Evolutionary conservation across 2,888 invertebrate species (phyloP).

Genomic region (Carpatolechia fugitivella): DNA sequence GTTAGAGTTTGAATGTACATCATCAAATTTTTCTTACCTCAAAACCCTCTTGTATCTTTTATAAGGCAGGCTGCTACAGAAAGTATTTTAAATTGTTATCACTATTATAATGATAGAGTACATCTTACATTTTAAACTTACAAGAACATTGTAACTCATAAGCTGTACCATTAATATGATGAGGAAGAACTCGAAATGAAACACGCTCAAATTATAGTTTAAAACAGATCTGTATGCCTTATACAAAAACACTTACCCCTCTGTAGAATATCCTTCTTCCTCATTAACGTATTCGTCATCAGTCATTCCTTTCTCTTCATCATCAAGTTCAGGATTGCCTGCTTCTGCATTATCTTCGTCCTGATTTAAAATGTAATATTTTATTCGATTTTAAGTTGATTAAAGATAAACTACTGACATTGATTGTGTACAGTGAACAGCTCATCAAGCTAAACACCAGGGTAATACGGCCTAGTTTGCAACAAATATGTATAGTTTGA

Average conservation of each 20-base stretch:
- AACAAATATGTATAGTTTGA: too few relatives aligned
- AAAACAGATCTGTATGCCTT: too few relatives aligned
- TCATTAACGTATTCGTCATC: slow-evolving; percentile 83
- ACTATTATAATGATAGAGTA: background rate
- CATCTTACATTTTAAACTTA: too few relatives aligned
- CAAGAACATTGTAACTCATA: too few relatives aligned
- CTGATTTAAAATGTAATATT: slow-evolving; percentile 30
- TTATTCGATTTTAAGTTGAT: too few relatives aligned
- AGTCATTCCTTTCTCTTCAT: slow-evolving; percentile 80
- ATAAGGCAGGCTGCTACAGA: slow-evolving; percentile 55
- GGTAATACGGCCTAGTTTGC: too few relatives aligned
- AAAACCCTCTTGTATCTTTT: slow-evolving; percentile 66
- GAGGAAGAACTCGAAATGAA: background rate
- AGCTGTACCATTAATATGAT: too few relatives aligned
- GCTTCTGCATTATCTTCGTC: slow-evolving; percentile 63
- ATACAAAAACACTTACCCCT: slow-evolving; percentile 67
- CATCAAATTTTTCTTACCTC: slow-evolving; percentile 43
- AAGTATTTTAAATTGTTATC: slow-evolving; percentile 13
- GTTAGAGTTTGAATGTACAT: background rate
- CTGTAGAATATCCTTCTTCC: slow-evolving; percentile 82
- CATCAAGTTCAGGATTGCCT: slow-evolving; percentile 74
- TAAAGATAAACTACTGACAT: too few relatives aligned
- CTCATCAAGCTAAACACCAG: too few relatives aligned
- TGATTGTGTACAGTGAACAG: too few relatives aligned
- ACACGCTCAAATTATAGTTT: too few relatives aligned